phyloP scores from a whole-genome alignment of 2,797 vertebrate species.

The Falco novaeseelandiae region DNA sequence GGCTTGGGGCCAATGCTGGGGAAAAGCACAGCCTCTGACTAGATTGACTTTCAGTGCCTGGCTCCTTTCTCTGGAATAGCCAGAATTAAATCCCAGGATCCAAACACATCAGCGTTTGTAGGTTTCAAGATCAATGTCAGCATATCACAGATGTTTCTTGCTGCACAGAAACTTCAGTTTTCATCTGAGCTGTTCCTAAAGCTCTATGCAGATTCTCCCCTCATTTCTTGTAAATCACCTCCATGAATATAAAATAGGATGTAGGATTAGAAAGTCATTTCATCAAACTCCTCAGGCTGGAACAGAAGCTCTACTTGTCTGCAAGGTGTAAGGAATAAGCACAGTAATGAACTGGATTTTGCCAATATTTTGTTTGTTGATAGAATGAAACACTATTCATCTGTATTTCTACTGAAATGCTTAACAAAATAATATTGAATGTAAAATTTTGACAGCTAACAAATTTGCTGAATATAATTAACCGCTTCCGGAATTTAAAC shows the following conservation, averaged over 20 bases:
- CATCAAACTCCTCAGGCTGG: not conserved
- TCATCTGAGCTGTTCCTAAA: not conserved
- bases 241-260: slow-evolving; percentile 27
- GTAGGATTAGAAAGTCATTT: slow-evolving; percentile 38
- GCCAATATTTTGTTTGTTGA: not conserved
- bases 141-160: not conserved
- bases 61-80: not conserved
- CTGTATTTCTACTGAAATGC: not conserved
- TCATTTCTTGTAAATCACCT: not conserved
- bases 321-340: not conserved
- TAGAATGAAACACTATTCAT: not conserved
- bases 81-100: not conserved
- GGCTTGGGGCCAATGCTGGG: not conserved
- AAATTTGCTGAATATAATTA: not conserved
- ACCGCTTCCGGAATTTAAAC: not conserved
- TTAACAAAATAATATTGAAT: not conserved
- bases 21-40: not conserved
- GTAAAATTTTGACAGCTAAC: not conserved
- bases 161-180: not conserved
- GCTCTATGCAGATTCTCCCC: not conserved
- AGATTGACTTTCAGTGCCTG: not conserved
- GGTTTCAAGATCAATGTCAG: not conserved
- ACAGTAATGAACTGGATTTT: not conserved
- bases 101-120: not conserved
- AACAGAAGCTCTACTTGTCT: not conserved